Evolutionary conservation across 2,888 invertebrate genomes (phyloP).

Genomic region (Himalopsyche anomala): DNA sequence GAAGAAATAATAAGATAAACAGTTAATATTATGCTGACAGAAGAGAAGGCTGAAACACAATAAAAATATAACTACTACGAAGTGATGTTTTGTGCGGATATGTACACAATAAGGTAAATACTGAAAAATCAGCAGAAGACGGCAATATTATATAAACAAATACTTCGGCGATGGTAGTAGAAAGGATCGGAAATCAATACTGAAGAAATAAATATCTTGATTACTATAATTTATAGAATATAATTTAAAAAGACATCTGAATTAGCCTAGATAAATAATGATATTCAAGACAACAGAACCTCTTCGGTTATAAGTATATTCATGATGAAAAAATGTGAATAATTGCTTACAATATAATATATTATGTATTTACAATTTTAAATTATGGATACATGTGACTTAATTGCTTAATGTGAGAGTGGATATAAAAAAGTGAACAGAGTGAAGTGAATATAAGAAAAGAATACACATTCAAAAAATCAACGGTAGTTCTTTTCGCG

Average conservation of each 20-base stretch:
- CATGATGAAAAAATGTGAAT: background rate
- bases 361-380: constrained; percentile 22
- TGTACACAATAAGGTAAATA: background rate
- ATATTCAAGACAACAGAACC: background rate
- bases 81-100: background rate
- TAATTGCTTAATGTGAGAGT: constrained; percentile 19
- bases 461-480: background rate
- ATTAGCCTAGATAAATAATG: background rate
- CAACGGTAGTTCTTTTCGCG: background rate
- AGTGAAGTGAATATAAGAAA: constrained; percentile 32
- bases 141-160: background rate
- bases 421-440: constrained; percentile 37
- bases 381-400: background rate
- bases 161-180: background rate
- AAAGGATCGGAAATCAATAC: background rate
- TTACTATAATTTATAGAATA: background rate
- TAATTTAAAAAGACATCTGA: background rate
- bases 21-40: background rate
- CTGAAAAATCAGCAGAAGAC: constrained; percentile 13
- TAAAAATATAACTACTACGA: background rate
- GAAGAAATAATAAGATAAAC: constrained; percentile 18
- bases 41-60: constrained; percentile 38
- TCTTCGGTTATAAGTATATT: no score
- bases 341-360: background rate
- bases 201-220: background rate